Evolutionary conservation across 1,140 invertebrate species (phyloP).

Genomic region (Leptopilina clavipes): DNA sequence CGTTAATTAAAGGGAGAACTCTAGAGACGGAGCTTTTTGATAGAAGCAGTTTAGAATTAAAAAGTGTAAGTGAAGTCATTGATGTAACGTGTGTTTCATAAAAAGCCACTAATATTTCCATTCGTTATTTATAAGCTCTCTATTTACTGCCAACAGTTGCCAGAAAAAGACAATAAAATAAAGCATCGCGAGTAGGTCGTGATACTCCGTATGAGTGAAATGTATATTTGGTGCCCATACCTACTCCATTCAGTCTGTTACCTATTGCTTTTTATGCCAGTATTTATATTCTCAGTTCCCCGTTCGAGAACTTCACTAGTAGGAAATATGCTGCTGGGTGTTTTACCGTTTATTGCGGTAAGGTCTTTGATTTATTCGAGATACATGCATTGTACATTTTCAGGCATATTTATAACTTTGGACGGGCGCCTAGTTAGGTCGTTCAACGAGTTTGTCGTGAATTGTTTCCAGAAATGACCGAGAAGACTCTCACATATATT

Average conservation of each 20-base stretch:
- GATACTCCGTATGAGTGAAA: conserved; percentile 38
- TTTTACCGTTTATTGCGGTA: conserved; percentile 54
- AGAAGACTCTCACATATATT: conserved; percentile 30
- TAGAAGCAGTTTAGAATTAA: too few species aligned
- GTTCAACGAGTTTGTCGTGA: conserved; percentile 18
- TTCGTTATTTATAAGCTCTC: conserved; percentile 63
- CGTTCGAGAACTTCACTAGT: conserved; percentile 55
- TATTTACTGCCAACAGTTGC: conserved; percentile 63
- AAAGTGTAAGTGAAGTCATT: too few species aligned
- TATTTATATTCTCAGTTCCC: conserved; percentile 45
- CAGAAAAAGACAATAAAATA: conserved; percentile 65
- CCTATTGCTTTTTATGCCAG: conserved; percentile 35
- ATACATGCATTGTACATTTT: conserved; percentile 38
- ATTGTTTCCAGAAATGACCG: conserved; percentile 16
- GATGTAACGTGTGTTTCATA: too few species aligned
- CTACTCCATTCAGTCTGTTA: conserved; percentile 38
- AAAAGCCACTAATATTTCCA: conserved; percentile 49
- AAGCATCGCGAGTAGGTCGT: conserved; percentile 45
- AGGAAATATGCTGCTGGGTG: conserved; percentile 52
- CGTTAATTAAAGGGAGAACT: conserved; percentile 67
- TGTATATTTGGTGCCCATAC: conserved; percentile 53
- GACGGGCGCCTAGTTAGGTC: conserved; percentile 11
- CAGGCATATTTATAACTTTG: conserved; percentile 51
- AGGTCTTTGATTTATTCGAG: conserved; percentile 61
- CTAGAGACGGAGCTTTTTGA: conserved; percentile 54